Conservation (phyloP, 2,888 invertebrate species). For the Dermolepida albohirtum region DNA sequence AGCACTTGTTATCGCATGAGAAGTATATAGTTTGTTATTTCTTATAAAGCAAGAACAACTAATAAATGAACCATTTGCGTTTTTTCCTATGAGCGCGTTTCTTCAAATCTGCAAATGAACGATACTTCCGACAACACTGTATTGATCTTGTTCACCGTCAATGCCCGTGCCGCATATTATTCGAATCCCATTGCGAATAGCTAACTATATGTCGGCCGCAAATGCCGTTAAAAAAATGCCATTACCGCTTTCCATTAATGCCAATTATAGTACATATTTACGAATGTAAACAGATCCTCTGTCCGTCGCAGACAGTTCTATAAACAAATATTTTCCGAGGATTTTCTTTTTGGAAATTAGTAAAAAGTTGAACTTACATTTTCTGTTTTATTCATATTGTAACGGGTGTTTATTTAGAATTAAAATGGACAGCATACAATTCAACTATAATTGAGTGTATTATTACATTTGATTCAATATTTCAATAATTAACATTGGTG, state of each 20-base stretch:
- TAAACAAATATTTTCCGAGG: too few species aligned
- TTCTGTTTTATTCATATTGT: too few species aligned
- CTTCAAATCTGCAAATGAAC: constrained; percentile 44
- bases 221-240: constrained; percentile 23
- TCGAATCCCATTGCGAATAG: constrained; percentile 29
- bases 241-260: constrained; percentile 15
- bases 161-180: constrained; percentile 35
- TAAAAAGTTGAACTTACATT: too few species aligned
- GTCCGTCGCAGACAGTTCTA: too few species aligned
- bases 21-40: constrained; percentile 39
- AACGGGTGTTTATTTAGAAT: too few species aligned
- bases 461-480: too few species aligned
- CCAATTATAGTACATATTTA: constrained; percentile 4
- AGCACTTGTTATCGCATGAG: constrained; percentile 45
- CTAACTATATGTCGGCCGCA: constrained; percentile 37
- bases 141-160: constrained; percentile 39
- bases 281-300: constrained; percentile 13
- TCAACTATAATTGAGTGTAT: too few species aligned
- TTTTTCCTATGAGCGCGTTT: constrained; percentile 36
- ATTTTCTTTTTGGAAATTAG: too few species aligned
- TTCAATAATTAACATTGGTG: too few species aligned
- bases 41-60: constrained; percentile 44
- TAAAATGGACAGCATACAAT: too few species aligned
- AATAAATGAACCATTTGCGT: constrained; percentile 45
- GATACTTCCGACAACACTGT: constrained; percentile 45